Percentiles rank a stretch among this genome's conserved stretches.
These are phyloP conservation scores for Acanthurus leucopareius DNA, from an alignment of 2,797 vertebrate species.

Conservation along the genomic window DNA sequence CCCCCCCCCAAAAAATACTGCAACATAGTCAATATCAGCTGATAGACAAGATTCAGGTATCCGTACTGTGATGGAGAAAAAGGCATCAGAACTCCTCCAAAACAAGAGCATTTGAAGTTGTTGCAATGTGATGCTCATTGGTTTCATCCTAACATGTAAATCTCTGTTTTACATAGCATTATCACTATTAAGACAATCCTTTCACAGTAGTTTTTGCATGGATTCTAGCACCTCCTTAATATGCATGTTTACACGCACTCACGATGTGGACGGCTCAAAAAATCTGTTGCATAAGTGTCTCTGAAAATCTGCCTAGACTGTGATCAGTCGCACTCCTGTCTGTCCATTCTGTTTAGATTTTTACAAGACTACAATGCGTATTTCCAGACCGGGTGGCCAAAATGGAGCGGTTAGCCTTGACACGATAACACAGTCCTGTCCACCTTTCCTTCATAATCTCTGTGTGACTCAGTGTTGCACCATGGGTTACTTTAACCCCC, in stretches of 20 bases:
- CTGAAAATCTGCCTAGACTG: background rate
- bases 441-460: constrained; percentile 40
- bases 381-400: background rate
- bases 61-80: no score
- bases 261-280: constrained; percentile 2
- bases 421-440: constrained; percentile 28
- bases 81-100: background rate
- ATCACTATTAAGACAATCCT: background rate
- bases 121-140: background rate
- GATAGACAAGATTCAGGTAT: no score
- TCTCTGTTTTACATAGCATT: background rate
- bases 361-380: no score
- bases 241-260: background rate
- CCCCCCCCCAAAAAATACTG: no score
- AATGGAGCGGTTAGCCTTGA: constrained; percentile 21
- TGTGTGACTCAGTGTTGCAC: constrained; percentile 68
- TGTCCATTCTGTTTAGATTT: no score
- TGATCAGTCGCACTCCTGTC: background rate
- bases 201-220: background rate
- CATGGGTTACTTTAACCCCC: constrained; percentile 63
- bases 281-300: constrained; percentile 28
- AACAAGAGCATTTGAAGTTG: background rate
- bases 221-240: background rate
- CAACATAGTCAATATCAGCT: no score
- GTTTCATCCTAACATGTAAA: background rate